Base-by-base conservation (phyloP, 2,797 vertebrate genomes). In the Clarias laeviceps region DNA sequence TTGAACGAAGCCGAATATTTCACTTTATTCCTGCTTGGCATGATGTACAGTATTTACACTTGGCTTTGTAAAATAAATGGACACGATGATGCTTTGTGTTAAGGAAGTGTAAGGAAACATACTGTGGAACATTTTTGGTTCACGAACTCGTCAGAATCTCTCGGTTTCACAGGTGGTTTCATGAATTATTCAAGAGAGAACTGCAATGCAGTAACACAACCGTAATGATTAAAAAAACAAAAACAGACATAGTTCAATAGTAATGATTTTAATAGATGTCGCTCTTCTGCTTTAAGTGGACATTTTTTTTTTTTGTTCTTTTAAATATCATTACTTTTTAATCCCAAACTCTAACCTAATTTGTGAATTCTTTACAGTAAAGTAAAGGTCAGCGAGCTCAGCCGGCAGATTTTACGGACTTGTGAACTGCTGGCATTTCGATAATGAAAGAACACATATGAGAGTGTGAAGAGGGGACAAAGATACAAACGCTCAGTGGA, bases 351-450 rank as follows among this genome's bases (percentile, higher is more conserved):
- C 9, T 64, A 40, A 45, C 37, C 18, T 65, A 5, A 59, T 45
- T 80, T 64, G 15, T 9, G 78, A 80, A 11, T 56, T 59, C 66
- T 37, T 69, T 68, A 69, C n/a, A 24, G 80, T 70, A 5, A 22
- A 11, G 12, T 24, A 82, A 70, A 82, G 50, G 80, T 70, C 66
- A 54, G 20, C 2, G 0, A 32, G 29, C 29, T 82, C 50, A 61
- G 45, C 14, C 32, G 24, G 66, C 5, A 6, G 80, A 40, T 80
- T 64, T 64, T 59, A 78, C 61, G 29, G 74, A 34, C 73, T 78
- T 37, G 57, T 79, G 77, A 62, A 62, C 24, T 80, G 65, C 65
- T 82, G 80, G 50, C 80, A 82, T 82, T 82, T 70, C 29, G 24
- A 69, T 82, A 69, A 69, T 57, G 32, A 68, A 82, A 69, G 29